Evolutionary conservation across 1,140 invertebrate species (phyloP).

Genomic region (Drosophila malerkotliana): DNA sequence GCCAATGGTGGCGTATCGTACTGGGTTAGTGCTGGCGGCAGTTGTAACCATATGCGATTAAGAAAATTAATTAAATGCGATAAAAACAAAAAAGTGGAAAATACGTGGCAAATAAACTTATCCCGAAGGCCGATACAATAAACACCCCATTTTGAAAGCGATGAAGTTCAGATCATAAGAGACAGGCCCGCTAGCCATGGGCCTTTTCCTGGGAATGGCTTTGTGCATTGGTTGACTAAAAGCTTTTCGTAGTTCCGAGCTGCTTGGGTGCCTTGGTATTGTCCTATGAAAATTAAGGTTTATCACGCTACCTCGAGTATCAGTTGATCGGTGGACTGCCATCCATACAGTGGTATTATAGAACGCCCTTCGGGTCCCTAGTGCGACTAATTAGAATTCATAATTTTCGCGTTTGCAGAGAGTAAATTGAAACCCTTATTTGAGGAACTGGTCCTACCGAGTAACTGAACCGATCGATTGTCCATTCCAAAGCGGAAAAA

Average conservation of each 20-base stretch:
- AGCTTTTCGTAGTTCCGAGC: constrained; percentile 74
- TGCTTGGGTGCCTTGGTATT: constrained; percentile 49
- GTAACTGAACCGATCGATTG: too few relatives aligned
- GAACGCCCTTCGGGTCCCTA: background rate
- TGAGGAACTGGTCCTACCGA: too few relatives aligned
- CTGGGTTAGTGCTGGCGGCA: too few relatives aligned
- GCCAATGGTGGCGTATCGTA: too few relatives aligned
- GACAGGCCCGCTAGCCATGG: constrained; percentile 1
- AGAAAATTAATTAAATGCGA: too few relatives aligned
- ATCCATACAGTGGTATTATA: too few relatives aligned
- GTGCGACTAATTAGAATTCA: background rate
- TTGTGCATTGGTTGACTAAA: constrained; percentile 33
- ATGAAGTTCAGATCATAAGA: constrained; percentile 42
- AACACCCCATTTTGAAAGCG: constrained; percentile 63
- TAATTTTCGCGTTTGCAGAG: too few relatives aligned
- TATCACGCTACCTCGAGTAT: constrained; percentile 60
- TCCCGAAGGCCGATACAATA: constrained; percentile 63
- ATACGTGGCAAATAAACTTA: constrained; percentile 19
- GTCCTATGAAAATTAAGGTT: constrained; percentile 74
- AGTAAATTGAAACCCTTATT: too few relatives aligned
- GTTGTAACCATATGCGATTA: too few relatives aligned
- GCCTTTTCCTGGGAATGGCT: too few relatives aligned
- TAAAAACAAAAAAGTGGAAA: too few relatives aligned
- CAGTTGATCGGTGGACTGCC: constrained; percentile 28
- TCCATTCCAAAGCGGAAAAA: too few relatives aligned